Evolutionary conservation across 1,140 invertebrate species (phyloP).

Genomic region (Copidosoma floridanum): DNA sequence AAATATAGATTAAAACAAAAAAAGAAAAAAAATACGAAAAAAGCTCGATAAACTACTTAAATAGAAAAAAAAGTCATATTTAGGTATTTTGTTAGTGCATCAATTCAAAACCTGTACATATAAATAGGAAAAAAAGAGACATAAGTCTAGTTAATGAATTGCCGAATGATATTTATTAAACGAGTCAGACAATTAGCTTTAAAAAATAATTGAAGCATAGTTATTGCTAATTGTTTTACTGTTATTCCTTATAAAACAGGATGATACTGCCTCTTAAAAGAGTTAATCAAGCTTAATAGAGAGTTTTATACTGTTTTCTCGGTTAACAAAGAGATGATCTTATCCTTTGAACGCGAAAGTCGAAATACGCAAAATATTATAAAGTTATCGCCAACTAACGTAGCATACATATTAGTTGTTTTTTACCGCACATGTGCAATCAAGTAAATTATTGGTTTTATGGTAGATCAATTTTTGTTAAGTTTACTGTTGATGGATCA

Average conservation of each 20-base stretch:
- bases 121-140: constrained; percentile 15
- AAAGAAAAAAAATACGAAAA: neutral
- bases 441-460: neutral
- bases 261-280: too few species aligned
- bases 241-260: too few species aligned
- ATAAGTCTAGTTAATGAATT: constrained; percentile 23
- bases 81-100: constrained; percentile 6
- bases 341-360: neutral
- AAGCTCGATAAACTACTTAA: neutral
- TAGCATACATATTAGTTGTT: too few species aligned
- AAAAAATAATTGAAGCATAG: neutral
- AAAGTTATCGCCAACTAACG: constrained; percentile 24
- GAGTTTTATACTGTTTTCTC: neutral
- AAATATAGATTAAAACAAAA: too few species aligned
- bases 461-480: neutral
- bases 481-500: neutral
- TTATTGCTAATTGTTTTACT: too few species aligned
- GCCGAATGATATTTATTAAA: too few species aligned
- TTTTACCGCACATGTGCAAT: neutral
- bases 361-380: constrained; percentile 27
- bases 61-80: constrained; percentile 3
- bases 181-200: too few species aligned
- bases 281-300: neutral
- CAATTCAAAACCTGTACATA: neutral
- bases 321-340: neutral